Evolutionary conservation across 2,797 vertebrate genomes (phyloP).

Genomic region (Toxotes lorentzi): DNA sequence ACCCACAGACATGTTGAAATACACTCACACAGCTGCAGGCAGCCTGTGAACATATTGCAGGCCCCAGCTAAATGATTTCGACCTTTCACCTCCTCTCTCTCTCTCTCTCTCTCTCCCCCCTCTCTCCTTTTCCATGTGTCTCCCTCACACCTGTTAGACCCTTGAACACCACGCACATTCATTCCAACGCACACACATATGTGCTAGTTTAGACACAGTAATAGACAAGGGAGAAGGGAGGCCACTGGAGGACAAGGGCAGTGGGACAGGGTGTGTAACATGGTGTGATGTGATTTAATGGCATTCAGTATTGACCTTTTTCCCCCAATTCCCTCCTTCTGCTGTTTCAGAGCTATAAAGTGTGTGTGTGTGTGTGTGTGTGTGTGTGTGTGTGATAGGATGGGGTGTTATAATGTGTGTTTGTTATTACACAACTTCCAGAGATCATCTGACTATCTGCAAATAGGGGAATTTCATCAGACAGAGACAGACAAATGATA

Average conservation of each 20-base stretch:
- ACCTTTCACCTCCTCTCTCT: conserved; percentile 71
- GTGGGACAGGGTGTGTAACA: conserved; percentile 56
- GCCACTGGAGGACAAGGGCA: conserved; percentile 48
- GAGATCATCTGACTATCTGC: conserved; percentile 50
- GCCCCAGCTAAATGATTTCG: background rate
- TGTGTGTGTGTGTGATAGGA: background rate
- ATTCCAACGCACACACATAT: conserved; percentile 52
- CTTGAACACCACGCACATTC: conserved; percentile 22
- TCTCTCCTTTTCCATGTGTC: conserved; percentile 22
- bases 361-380: background rate
- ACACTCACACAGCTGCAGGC: conserved; percentile 9
- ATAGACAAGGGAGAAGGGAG: background rate
- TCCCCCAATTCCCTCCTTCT: background rate
- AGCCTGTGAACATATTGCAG: conserved; percentile 24
- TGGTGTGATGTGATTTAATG: conserved; percentile 48
- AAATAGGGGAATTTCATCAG: conserved; percentile 36
- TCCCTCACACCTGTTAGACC: conserved; percentile 69
- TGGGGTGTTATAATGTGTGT: conserved; percentile 22
- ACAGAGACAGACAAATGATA: conserved; percentile 1
- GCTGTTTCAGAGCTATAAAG: background rate
- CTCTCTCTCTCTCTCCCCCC: conserved; percentile 24
- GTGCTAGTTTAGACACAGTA: conserved; percentile 57
- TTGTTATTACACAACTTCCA: conserved; percentile 51
- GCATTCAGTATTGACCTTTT: conserved; percentile 37
- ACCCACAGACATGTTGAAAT: conserved; percentile 31